These are phyloP conservation scores for Psittacula cyanocephala DNA, from an alignment of 2,113 vertebrate genomes.

Conservation along the genomic window DNA sequence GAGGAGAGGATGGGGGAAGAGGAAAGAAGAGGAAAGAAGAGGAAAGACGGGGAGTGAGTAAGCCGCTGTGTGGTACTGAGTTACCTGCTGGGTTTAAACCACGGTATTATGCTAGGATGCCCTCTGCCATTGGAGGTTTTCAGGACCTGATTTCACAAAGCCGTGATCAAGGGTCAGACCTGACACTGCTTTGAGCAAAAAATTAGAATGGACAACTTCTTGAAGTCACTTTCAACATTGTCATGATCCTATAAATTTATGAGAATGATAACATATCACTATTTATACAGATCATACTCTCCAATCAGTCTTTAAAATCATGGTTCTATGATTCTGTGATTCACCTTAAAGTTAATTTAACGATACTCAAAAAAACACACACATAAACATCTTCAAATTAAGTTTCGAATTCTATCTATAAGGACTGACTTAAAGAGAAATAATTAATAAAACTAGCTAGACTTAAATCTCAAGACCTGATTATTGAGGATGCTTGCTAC, in stretches of 20 bases:
- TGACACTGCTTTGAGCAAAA: not conserved
- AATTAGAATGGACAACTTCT: not conserved
- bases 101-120: not conserved
- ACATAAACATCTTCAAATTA: not conserved
- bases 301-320: not conserved
- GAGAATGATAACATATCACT: not conserved
- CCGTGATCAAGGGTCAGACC: not conserved
- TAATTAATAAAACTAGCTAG: not conserved
- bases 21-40: not conserved
- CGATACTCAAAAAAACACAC: not conserved
- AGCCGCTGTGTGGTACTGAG: not conserved
- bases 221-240: not conserved
- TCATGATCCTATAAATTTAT: not conserved
- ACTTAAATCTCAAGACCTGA: not conserved
- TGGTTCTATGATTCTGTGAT: not conserved
- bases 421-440: not conserved
- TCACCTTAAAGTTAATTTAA: not conserved
- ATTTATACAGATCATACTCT: not conserved
- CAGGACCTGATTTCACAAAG: not conserved
- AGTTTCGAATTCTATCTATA: not conserved
- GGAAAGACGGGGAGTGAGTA: not conserved
- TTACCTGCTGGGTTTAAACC: not conserved
- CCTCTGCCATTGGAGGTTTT: not conserved
- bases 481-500: not conserved
- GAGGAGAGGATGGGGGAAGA: not conserved